Conservation (phyloP, 1,140 invertebrate genomes). For the Meloidogyne hapla region DNA sequence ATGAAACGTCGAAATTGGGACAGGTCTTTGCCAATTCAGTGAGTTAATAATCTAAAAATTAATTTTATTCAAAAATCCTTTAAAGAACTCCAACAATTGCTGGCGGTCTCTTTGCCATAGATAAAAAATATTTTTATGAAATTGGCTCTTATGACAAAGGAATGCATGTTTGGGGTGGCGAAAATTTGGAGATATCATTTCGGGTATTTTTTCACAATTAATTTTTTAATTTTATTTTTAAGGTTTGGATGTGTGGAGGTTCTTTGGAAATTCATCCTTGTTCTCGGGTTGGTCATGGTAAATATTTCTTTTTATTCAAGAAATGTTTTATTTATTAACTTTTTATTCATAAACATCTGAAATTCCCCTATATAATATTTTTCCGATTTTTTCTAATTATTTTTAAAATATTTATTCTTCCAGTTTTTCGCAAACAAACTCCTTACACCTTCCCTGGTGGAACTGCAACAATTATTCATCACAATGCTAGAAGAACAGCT, state of each 20-base stretch:
- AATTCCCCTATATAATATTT: no score
- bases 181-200: conserved; percentile 71
- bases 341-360: no score
- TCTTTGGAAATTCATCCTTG: conserved; percentile 89
- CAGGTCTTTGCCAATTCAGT: conserved; percentile 50
- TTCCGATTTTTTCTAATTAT: not conserved
- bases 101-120: conserved; percentile 53
- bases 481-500: conserved; percentile 51
- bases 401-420: conserved; percentile 1
- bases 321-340: not conserved
- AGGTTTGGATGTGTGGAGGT: conserved; percentile 90
- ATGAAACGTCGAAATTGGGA: conserved; percentile 53
- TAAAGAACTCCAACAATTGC: conserved; percentile 52
- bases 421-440: conserved; percentile 81
- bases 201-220: conserved; percentile 55
- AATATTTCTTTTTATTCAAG: conserved; percentile 1
- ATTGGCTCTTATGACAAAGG: conserved; percentile 83
- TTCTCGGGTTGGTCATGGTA: conserved; percentile 79
- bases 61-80: not conserved
- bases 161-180: conserved; percentile 93
- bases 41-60: not conserved
- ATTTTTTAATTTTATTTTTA: conserved; percentile 3
- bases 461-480: conserved; percentile 70
- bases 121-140: conserved; percentile 51
- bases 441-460: conserved; percentile 89